Base-by-base conservation (phyloP, 2,797 vertebrate species). In the Melanotaenia boesemani region DNA sequence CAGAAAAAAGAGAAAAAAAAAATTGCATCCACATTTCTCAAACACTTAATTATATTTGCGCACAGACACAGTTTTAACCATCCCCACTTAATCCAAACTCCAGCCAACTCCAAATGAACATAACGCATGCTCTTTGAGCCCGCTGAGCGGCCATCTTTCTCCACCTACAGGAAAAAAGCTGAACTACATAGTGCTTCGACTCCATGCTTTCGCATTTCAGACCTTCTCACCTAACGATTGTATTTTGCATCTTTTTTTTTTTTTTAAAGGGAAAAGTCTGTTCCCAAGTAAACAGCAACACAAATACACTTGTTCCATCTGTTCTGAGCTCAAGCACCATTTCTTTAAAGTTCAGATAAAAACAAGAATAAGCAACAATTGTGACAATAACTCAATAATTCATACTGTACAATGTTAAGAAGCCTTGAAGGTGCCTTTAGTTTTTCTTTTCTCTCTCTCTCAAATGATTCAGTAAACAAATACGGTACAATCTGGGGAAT, bases 371-470 rank as follows among this genome's bases (percentile, higher is more conserved):
- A 36, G 73, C 74, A 86, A 86, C 84, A 84, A 83, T 57, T 2
- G 41, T 70, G 68, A 86, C 69, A 76, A 34, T 30, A 67, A 76
- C 67, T 83, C 74, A 46, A 16, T 34, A 87, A 86, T 84, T 80
- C 70, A 81, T 50, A 79, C 88, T 92, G 86, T 91, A 93, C 89
- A 93, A 83, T 69, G 81, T 91, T 83, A 88, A 86, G 89, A 90
- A 90, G 83, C 77, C 60, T 90, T 75, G 55, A 91, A 92, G 92
- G 90, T 91, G 91, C 90, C 76, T 86, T 72, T 75, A 80, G 78
- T 81, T 73, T 70, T 72, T 58, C 37, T 68, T 80, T 67, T 62
- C 58, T 67, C 15, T 62, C 58, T 67, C 15, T 6, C 22, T 52
- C n/a, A 24, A 18, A 76, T 77, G 58, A 84, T 83, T 82, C 44